Base-by-base conservation (phyloP, 1,140 invertebrate genomes). In the honey bee (Apis mellifera) region DNA sequence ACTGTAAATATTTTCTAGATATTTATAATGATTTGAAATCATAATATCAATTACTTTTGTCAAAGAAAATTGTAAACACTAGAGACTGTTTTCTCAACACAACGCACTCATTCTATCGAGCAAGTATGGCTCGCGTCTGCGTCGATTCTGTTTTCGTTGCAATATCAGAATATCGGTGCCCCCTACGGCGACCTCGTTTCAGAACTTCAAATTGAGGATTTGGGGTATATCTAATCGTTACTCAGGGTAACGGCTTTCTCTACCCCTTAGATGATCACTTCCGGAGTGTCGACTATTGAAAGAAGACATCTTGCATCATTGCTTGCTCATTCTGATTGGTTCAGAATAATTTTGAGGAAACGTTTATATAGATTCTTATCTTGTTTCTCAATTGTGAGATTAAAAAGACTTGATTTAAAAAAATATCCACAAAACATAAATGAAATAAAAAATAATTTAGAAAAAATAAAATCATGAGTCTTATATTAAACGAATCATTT, bases 201-300 rank as follows among this genome's bases (percentile, higher is more conserved):
- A 78, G 77, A 87, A 86, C 83, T 86, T 78, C 57, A 73, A 83
- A 86, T 86, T 77, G 85, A 86, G 82, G 77, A 87, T 87, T 87
- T 82, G 68, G 81, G 82, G 82, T 84, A 69, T 78, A 78, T 73
- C 85, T 86, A 87, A 87, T 87, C 84, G 85, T 87, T 87, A 83
- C 74, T 78, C 60, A 78, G 81, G 75, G 73, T 82, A 78, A 82
- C 65, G 81, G 55, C 50, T 70, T 64, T 80, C 74, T 77, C 52
- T 70, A 66, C 80, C 80, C 65, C 80, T 54, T 77, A 13, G 66
- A 70, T 75, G n/a, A 77, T 77, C 75, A 82, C 81, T 82, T 82
- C 81, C 81, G 81, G 74, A 78, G 57, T 78, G 68, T 62, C 19
- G 75, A 64, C 65, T 77, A 50, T 71, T 82, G 75, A 82, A 82